Evolutionary conservation across 2,113 vertebrate species (phyloP).

Genomic region (Ifrita kowaldi): DNA sequence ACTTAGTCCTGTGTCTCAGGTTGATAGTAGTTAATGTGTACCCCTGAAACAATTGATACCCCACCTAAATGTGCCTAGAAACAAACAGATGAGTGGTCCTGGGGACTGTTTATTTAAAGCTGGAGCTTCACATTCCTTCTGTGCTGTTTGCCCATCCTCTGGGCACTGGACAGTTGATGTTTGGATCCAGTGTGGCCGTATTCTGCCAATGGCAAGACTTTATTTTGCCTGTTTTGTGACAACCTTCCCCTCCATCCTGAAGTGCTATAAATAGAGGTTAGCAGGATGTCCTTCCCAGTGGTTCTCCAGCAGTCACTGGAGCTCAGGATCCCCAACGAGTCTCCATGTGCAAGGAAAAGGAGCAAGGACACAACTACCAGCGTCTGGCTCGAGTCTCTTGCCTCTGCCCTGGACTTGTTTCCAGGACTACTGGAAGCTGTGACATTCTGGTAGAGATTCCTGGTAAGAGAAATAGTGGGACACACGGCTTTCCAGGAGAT

Average conservation of each 20-base stretch:
- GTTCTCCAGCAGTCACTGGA: not conserved
- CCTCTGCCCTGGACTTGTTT: not conserved
- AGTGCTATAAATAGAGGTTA: conserved; percentile 23
- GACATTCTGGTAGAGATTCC: not conserved
- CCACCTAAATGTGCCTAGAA: not conserved
- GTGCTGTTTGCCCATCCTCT: not conserved
- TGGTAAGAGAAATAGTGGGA: not conserved
- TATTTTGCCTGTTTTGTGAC: not conserved
- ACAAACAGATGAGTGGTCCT: not conserved
- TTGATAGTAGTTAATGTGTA: not conserved
- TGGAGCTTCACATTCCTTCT: not conserved
- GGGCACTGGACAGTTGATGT: not conserved
- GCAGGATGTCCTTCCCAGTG: conserved; percentile 23
- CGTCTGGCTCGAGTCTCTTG: not conserved
- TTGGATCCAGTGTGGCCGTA: not conserved
- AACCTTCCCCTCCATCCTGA: not conserved
- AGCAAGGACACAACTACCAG: not conserved
- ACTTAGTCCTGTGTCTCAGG: not conserved
- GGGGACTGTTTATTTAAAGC: not conserved
- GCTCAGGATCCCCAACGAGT: not conserved
- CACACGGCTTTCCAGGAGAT: not conserved
- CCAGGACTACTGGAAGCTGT: not conserved
- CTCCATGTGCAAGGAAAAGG: not conserved
- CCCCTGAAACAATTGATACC: not conserved
- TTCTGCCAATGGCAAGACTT: not conserved